phyloP scores from a whole-genome alignment of 2,888 invertebrate species.

The Thereva nobilitata region DNA sequence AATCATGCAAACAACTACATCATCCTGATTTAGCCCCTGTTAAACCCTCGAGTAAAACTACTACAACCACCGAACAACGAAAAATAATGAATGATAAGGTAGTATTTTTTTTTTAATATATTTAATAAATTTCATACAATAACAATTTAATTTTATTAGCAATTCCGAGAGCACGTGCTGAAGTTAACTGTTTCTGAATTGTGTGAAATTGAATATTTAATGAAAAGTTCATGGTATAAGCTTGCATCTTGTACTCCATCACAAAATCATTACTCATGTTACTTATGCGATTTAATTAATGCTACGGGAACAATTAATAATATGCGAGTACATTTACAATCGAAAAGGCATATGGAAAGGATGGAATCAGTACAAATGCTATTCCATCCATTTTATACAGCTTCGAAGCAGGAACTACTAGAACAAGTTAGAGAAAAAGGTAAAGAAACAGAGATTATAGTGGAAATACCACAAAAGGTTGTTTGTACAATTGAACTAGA shows the following conservation, averaged over 20 bases:
- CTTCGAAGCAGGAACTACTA: background rate
- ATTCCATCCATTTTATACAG: constrained; percentile 27
- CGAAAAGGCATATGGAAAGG: constrained; percentile 49
- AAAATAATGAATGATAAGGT: background rate
- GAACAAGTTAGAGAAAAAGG: background rate
- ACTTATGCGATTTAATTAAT: constrained; percentile 10
- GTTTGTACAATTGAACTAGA: constrained; percentile 24
- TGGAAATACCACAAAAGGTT: background rate
- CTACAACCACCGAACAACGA: background rate
- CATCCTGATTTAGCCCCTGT: constrained; percentile 32
- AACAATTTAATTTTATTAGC: background rate
- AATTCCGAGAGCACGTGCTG: constrained; percentile 11
- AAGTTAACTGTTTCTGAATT: constrained; percentile 28
- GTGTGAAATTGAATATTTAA: constrained; percentile 11
- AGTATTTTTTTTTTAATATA: background rate
- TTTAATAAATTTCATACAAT: background rate
- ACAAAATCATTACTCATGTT: too few species aligned
- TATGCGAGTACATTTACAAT: constrained; percentile 48
- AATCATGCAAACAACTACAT: constrained; percentile 11
- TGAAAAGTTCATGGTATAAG: background rate
- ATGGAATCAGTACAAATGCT: constrained; percentile 46
- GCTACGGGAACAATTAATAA: constrained; percentile 2
- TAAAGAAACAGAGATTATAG: background rate
- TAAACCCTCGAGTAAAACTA: background rate
- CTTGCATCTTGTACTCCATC: too few species aligned